A percentile compares a stretch with the other conserved stretches of the same genome.
phyloP scores from a whole-genome alignment of 2,888 invertebrate genomes.

The Zygothrica quintamaculata region DNA sequence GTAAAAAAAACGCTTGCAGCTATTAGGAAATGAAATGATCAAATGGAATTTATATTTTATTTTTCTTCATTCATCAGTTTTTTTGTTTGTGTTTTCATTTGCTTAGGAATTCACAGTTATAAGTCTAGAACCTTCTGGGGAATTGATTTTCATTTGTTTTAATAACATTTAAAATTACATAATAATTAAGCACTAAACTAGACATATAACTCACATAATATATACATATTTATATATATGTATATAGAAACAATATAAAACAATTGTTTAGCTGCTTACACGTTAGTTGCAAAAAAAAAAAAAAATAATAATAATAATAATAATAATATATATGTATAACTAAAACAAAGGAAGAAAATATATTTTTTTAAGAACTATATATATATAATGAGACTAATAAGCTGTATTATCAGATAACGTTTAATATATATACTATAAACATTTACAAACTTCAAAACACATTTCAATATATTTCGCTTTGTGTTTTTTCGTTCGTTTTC shows the following conservation, averaged over 20 bases:
- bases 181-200: conserved; percentile 76
- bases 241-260: conserved; percentile 59
- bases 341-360: conserved; percentile 37
- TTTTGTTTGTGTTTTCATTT: conserved; percentile 7
- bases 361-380: conserved; percentile 35
- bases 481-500: conserved; percentile 4
- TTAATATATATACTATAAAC: conserved; percentile 52
- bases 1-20: conserved; percentile 44
- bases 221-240: conserved; percentile 31
- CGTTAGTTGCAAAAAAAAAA: conserved; percentile 61
- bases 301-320: conserved; percentile 36
- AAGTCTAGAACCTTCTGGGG: conserved; percentile 32
- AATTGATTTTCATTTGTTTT: conserved; percentile 25
- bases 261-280: conserved; percentile 65
- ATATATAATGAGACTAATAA: conserved; percentile 58
- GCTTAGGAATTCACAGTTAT: too few species aligned
- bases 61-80: conserved; percentile 34
- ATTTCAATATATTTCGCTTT: conserved; percentile 17
- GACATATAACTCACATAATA: conserved; percentile 39
- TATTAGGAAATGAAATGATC: conserved; percentile 31
- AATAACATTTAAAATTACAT: conserved; percentile 76
- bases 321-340: too few species aligned
- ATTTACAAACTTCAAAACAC: conserved; percentile 57
- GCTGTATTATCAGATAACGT: conserved; percentile 47
- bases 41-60: conserved; percentile 45